These are phyloP conservation scores for Julus scanicus DNA, from an alignment of 2,888 invertebrate species.

Conservation along the genomic window DNA sequence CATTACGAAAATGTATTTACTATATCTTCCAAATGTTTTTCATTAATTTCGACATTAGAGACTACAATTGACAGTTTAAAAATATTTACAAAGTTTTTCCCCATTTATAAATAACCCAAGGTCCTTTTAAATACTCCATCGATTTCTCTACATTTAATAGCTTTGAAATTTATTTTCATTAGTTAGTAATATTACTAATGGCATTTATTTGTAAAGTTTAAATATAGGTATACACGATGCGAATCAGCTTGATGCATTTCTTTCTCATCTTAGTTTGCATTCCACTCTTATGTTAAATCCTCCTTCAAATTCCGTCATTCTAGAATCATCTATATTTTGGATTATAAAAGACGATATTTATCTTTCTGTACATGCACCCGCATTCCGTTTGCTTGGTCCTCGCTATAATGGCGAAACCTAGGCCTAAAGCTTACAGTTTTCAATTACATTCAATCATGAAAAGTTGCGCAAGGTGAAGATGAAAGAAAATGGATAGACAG, in stretches of 20 bases:
- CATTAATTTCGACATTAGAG: not conserved
- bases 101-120: not conserved
- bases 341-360: constrained; percentile 37
- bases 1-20: too few relatives aligned
- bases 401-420: not conserved
- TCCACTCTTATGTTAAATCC: constrained; percentile 14
- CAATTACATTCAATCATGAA: constrained; percentile 42
- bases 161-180: not conserved
- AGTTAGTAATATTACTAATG: not conserved
- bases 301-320: constrained; percentile 23
- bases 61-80: not conserved
- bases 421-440: constrained; percentile 42
- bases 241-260: not conserved
- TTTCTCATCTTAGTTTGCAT: constrained; percentile 6
- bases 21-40: not conserved
- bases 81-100: not conserved
- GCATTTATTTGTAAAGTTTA: not conserved
- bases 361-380: constrained; percentile 25
- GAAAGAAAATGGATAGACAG: constrained; percentile 50
- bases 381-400: constrained; percentile 14
- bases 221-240: not conserved
- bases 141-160: not conserved
- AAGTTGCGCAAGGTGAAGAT: constrained; percentile 31
- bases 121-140: not conserved
- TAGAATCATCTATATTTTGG: constrained; percentile 30